Evolutionary conservation across 92 coral and sea anemone species (phyloP), one percentile per base, ranked within the genome.

Genomic region (Micromussa lordhowensis): DNA sequence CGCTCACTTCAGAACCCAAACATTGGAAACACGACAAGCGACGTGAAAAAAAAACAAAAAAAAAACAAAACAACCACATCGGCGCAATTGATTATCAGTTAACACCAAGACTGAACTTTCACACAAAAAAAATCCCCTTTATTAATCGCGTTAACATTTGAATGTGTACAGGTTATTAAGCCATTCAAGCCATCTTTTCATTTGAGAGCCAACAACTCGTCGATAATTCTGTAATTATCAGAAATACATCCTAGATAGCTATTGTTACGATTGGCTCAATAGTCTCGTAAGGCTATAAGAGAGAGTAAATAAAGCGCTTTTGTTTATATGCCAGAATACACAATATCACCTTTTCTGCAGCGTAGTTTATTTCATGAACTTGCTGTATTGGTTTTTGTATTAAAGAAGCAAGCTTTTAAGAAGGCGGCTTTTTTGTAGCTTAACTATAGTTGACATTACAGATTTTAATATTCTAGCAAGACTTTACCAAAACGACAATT

Each of bases 301-400:
- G 63, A 26, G 49, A 19, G 77, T 49, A 82, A 82, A 82, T 68
- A 82, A 38, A 24, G 29, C 29, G 63, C 86, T 82, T 82, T 82
- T 66, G 64, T 49, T 44, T 26, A 3, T 38, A 44, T 28, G 44
- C 59, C 48, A 82, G 31, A 64, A 72, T 82, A 82, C 64, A 82
- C 86, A 48, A 40, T 68, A 55, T 29, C 86, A 55, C 86, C 86
- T 26, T 36, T 82, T 48, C 77, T 48, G 9, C 77, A 29, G 26
- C 18, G 17, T 48, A 68, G 54, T 55, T 68, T 18, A 82, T 68
- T 82, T 82, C 86, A 82, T 82, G 86, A 68, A 82, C 77, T 40
- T 82, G 61, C 63, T 68, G 54, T 82, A 44, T 82, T 82, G 76
- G 49, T 82, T 82, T 82, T 82, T 82, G 32, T 73, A 82, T 82